Percentiles rank a stretch among this genome's conserved stretches.
Evolutionary conservation across 2,113 vertebrate genomes (phyloP).

Genomic region (Euleptes europaea): DNA sequence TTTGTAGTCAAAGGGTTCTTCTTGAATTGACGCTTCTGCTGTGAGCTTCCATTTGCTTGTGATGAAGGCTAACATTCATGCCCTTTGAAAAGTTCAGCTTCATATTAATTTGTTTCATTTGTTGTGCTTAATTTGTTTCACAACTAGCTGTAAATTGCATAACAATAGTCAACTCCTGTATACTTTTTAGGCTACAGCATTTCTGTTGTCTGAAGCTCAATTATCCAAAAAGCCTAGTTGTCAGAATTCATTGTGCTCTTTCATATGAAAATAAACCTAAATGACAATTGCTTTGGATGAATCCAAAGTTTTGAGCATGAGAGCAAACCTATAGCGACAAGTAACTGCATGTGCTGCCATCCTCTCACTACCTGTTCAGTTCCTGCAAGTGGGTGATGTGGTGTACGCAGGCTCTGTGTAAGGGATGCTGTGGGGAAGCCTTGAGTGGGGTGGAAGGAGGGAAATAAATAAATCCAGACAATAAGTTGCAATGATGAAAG

Average conservation of each 20-base stretch:
- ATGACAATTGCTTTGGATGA: background rate
- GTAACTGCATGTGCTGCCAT: background rate
- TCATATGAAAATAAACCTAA: background rate
- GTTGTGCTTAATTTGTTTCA: background rate
- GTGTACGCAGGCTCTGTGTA: background rate
- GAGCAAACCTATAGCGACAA: background rate
- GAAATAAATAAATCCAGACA: background rate
- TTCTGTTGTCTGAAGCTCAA: too few relatives aligned
- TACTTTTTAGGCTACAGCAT: background rate
- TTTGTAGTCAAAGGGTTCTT: background rate
- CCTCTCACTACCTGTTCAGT: background rate
- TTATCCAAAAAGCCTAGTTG: background rate
- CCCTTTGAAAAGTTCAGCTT: background rate
- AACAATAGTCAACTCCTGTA: background rate
- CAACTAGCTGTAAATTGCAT: background rate
- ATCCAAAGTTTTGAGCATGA: background rate
- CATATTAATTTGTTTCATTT: background rate
- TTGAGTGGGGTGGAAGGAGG: background rate
- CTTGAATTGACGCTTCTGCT: background rate
- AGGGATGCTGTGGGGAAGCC: background rate
- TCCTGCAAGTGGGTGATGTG: background rate
- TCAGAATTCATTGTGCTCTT: background rate
- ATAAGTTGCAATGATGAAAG: background rate
- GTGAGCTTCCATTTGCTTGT: background rate
- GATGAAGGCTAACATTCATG: background rate